Conservation (phyloP, 2,888 invertebrate species). For the Drosophila nr. fundita region DNA sequence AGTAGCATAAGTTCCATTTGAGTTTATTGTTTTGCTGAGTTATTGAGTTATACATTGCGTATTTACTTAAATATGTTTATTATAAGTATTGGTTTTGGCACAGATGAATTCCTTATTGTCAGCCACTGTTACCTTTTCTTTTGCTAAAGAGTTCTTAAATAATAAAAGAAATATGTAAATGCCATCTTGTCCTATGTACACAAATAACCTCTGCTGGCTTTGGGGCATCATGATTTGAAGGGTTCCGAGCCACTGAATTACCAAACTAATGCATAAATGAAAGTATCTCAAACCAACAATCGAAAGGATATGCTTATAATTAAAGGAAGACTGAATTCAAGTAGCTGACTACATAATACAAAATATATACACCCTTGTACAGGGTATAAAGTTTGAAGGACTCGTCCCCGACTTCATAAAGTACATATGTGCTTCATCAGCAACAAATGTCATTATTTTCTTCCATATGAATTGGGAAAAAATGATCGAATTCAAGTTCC, state of each 20-base stretch:
- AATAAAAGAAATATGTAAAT: background rate
- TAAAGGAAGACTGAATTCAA: background rate
- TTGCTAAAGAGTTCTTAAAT: background rate
- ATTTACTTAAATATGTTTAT: background rate
- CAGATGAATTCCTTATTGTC: background rate
- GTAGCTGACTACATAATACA: background rate
- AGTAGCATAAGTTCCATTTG: background rate
- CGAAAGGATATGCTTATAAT: background rate
- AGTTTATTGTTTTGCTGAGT: background rate
- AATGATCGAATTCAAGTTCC: background rate
- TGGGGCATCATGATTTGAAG: background rate
- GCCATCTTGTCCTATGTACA: background rate
- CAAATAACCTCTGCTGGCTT: background rate
- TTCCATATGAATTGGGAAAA: background rate
- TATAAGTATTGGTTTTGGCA: background rate
- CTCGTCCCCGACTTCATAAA: background rate
- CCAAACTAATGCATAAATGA: constrained; percentile 5
- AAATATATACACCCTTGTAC: background rate
- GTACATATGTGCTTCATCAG: background rate
- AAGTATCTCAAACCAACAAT: background rate
- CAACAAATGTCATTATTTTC: background rate
- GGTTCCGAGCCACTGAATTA: background rate
- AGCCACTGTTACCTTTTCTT: background rate
- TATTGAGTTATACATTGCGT: background rate
- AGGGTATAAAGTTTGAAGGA: background rate